These are phyloP conservation scores for Diplodus sargus DNA, from an alignment of 2,797 vertebrate genomes.

Conservation along the genomic window DNA sequence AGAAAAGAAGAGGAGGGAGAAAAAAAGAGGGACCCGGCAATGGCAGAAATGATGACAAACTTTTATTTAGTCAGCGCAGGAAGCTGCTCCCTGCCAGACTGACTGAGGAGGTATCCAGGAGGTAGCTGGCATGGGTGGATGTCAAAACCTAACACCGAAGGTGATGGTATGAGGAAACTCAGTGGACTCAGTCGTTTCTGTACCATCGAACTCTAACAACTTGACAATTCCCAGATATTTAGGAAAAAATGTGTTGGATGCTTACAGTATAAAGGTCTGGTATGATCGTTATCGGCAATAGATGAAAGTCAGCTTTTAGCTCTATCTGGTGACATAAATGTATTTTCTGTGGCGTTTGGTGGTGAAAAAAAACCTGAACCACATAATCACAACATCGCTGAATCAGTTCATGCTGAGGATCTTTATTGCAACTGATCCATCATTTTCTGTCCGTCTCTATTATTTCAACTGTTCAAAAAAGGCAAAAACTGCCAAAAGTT, in stretches of 20 bases:
- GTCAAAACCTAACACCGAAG: too few species aligned
- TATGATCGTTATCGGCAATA: neutral
- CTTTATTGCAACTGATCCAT: neutral
- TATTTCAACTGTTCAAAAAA: neutral
- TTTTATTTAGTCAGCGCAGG: too few species aligned
- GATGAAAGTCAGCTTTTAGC: neutral
- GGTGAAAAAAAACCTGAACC: neutral
- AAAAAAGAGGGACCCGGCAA: too few species aligned
- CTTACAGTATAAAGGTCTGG: neutral
- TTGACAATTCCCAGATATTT: neutral
- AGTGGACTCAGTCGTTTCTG: too few species aligned
- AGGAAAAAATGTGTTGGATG: neutral
- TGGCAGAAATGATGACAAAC: too few species aligned
- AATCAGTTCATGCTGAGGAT: neutral
- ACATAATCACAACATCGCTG: conserved; percentile 3
- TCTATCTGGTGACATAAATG: neutral
- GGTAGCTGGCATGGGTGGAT: too few species aligned
- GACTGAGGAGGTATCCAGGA: too few species aligned
- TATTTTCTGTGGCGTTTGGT: neutral
- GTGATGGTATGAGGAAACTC: too few species aligned
- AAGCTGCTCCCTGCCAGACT: too few species aligned
- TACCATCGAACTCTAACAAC: too few species aligned
- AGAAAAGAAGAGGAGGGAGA: too few species aligned
- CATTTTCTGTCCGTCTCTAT: neutral
- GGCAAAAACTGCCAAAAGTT: neutral